Conservation (phyloP, 1,140 invertebrate genomes). For the Drosophila suzukii region DNA sequence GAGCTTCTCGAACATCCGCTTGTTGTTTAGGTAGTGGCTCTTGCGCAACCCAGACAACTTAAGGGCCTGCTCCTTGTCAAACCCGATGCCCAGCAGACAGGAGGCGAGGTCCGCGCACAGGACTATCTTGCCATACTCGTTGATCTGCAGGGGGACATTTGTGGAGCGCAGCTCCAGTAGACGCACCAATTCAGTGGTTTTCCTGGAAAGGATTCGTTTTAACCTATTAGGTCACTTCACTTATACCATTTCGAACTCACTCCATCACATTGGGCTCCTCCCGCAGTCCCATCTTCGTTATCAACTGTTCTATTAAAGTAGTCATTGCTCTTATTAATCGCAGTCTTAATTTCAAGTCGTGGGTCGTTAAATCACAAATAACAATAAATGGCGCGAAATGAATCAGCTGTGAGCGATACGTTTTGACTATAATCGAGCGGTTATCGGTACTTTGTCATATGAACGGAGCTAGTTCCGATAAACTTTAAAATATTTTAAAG, state of each 20-base stretch:
- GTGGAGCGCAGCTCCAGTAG: constrained; percentile 74
- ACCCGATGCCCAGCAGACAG: constrained; percentile 52
- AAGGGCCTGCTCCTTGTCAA: constrained; percentile 83
- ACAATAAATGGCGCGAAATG: constrained; percentile 30
- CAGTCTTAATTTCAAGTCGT: constrained; percentile 12
- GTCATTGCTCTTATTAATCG: constrained; percentile 41
- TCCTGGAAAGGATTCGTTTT: constrained; percentile 43
- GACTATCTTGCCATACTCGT: constrained; percentile 81
- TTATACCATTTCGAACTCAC: constrained; percentile 36
- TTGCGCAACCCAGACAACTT: constrained; percentile 83
- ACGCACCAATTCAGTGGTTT: constrained; percentile 75
- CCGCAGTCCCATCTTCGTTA: constrained; percentile 72
- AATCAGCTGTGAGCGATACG: constrained; percentile 24
- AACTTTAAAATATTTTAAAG: too few relatives aligned
- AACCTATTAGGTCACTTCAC: not conserved
- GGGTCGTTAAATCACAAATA: constrained; percentile 24
- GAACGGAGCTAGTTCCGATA: not conserved
- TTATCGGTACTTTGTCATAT: not conserved
- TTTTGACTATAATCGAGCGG: not conserved
- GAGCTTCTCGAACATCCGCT: constrained; percentile 84
- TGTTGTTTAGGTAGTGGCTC: constrained; percentile 81
- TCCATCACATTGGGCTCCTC: constrained; percentile 68
- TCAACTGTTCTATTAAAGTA: constrained; percentile 73
- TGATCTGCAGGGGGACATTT: constrained; percentile 73
- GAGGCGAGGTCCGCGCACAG: constrained; percentile 73